phyloP scores from a whole-genome alignment of 2,797 vertebrate species.

The Rallus crepitans region DNA sequence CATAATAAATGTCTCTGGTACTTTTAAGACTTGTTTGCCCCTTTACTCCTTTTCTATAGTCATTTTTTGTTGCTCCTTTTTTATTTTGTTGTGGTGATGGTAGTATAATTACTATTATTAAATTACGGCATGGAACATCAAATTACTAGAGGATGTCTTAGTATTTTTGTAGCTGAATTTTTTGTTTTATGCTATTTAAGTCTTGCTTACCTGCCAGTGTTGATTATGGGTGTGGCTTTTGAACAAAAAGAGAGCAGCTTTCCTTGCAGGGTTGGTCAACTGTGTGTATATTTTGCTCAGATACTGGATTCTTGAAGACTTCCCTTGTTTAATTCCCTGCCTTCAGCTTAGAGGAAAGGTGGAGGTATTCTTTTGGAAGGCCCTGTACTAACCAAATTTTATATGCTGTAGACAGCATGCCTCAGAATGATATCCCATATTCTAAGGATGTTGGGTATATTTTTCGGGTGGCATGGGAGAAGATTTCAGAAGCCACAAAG shows the following conservation, averaged over 20 bases:
- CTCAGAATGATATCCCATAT: background rate
- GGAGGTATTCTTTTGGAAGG: background rate
- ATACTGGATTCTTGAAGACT: background rate
- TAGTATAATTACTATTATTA: background rate
- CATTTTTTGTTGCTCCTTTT: background rate
- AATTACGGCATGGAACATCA: background rate
- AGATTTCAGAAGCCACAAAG: background rate
- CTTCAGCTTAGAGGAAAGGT: background rate
- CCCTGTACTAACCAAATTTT: background rate
- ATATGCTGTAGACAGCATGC: background rate
- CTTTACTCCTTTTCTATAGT: background rate
- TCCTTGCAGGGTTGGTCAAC: background rate
- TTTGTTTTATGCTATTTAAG: background rate
- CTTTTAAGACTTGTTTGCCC: background rate
- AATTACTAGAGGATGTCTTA: background rate
- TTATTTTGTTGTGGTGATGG: background rate
- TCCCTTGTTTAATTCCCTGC: background rate
- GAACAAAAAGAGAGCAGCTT: background rate
- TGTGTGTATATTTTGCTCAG: background rate
- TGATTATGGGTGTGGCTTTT: background rate
- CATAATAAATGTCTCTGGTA: background rate
- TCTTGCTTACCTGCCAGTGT: background rate
- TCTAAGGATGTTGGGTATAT: rapidly evolving
- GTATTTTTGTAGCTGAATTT: background rate
- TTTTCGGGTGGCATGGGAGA: background rate